Base-by-base conservation (phyloP, 2,888 invertebrate genomes). In the Poecilus cupreus region DNA sequence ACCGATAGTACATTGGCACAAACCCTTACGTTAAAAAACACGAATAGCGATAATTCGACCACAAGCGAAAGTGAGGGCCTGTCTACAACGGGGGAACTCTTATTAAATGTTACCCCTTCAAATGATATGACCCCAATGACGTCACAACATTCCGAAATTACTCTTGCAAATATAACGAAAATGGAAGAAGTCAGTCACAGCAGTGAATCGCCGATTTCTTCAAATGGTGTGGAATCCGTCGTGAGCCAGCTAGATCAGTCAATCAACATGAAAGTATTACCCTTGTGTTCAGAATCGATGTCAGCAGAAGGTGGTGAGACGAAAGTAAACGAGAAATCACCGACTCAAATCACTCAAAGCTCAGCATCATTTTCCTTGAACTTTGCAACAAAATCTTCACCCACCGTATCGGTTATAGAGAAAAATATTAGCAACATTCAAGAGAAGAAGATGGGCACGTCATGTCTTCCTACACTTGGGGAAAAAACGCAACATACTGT, bases 21-120 rank as follows among this genome's bases (percentile, higher is more conserved):
- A 83, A 88, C 89, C 0, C 83, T 89, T 81, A 86, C 89, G 22
- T 83, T 89, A 46, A 89, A 90, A 84, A 89, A 89, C 83, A 83
- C 89, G 18, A 89, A 89, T 51, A 49, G 49, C 20, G 51, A 68
- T 26, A 68, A 79, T 54, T 70, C 70, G 22, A 43, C 60, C 0
- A 18, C 22, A 10, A 68, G 32, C 24, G 80, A 75, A n/a, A 80
- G 20, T 60, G 85, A 82, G 83, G 86, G 37, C 26, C 57, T 82
- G 11, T 24, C 78, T 20, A 26, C 83, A 74, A 84, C 84, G n/a
- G 82, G 85, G 82, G 80, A 80, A 24, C 26, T 80, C 8, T 70
- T 80, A 54, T 70, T 80, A 54, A 80, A 80, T 70, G 51, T 70
- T 22, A 22, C 16, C 39, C n/a, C 80, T 10, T 37, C 70, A 11